Evolutionary conservation across 2,113 vertebrate species (phyloP), one percentile per base, ranked within the genome.

Genomic region (Puffinus mauretanicus): DNA sequence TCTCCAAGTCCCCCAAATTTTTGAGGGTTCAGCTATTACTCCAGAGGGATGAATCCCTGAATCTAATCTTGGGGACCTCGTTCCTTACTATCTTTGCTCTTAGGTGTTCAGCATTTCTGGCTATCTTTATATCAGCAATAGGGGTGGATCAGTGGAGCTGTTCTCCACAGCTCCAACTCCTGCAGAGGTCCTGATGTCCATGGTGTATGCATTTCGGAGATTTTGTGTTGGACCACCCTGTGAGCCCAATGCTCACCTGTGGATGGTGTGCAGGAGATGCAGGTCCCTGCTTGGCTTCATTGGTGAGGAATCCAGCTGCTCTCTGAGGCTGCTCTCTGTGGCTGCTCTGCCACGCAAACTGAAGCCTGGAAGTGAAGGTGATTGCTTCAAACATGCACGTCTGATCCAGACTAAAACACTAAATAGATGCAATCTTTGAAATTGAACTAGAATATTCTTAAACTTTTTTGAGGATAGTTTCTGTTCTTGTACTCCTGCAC

Each of bases 171-270:
- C 36, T 20, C 36, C 36, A 42, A 30, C 44, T 77, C 54, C 30
- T 86, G 62, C 58, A 54, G 46, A 46, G 16, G 9, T 70, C 6
- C 46, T 38, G 46, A n/a, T 66, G 21, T 78, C 46, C 49, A 34
- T 0, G 1, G 7, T 38, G 0, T 16, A n/a, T 0, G 0, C 13
- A 5, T 66, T 69, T 85, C 7, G 6, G 22, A 76, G 20, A 17
- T 57, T 77, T 94, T 62, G 36, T 1, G 0, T 20, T 52, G 40
- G 20, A 52, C 29, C 10, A 25, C 5, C 6, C 27, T 52, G 9
- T 11, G 12, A 82, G 6, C 15, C n/a, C 2, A 1, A 1, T 3
- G 6, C 21, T 58, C 19, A 54, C 25, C 32, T 66, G 8, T 30
- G n/a, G 27, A 14, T 67, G 38, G 20, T 21, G 18, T 72, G 66